phyloP scores from a whole-genome alignment of 2,888 invertebrate species.

The Steinernema carpocapsae region DNA sequence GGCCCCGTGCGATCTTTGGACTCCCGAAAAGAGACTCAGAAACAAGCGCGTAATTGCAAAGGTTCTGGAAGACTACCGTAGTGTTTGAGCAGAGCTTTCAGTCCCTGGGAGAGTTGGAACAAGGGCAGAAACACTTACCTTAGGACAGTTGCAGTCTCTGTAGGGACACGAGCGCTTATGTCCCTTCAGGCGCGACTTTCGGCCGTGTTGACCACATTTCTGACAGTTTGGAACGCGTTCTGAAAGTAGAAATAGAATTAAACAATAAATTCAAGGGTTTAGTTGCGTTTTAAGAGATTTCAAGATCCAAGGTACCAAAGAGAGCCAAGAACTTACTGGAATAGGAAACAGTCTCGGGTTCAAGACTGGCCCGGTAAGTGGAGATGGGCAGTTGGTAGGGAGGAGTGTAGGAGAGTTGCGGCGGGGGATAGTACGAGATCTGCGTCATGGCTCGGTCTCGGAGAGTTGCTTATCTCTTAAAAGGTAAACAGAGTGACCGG shows the following conservation, averaged over 20 bases:
- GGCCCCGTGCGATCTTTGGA: slow-evolving; percentile 17
- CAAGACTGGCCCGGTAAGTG: slow-evolving; percentile 23
- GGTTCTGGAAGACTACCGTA: no score
- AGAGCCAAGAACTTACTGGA: slow-evolving; percentile 1
- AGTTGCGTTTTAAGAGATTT: not conserved
- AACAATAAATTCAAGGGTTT: not conserved
- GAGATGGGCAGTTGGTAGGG: slow-evolving; percentile 34
- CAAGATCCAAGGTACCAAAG: not conserved
- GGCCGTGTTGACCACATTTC: slow-evolving; percentile 16
- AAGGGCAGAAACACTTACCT: not conserved
- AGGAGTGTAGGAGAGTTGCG: slow-evolving; percentile 32
- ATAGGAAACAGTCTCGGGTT: slow-evolving; percentile 7
- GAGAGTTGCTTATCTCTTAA: no score
- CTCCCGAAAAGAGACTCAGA: not conserved
- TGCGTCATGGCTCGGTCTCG: no score
- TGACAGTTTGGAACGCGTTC: slow-evolving; percentile 27
- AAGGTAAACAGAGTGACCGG: not conserved
- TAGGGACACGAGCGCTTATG: slow-evolving; percentile 22
- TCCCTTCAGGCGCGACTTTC: slow-evolving; percentile 23
- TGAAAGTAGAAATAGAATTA: no score
- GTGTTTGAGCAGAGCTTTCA: no score
- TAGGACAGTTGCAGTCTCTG: slow-evolving; percentile 22
- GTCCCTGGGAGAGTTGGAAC: no score
- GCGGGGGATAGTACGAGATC: slow-evolving; percentile 18
- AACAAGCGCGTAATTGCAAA: slow-evolving; percentile 8